Percentiles rank a stretch among this genome's conserved stretches.
phyloP scores from a whole-genome alignment of 2,888 invertebrate genomes.

The Melitaea athalia region DNA sequence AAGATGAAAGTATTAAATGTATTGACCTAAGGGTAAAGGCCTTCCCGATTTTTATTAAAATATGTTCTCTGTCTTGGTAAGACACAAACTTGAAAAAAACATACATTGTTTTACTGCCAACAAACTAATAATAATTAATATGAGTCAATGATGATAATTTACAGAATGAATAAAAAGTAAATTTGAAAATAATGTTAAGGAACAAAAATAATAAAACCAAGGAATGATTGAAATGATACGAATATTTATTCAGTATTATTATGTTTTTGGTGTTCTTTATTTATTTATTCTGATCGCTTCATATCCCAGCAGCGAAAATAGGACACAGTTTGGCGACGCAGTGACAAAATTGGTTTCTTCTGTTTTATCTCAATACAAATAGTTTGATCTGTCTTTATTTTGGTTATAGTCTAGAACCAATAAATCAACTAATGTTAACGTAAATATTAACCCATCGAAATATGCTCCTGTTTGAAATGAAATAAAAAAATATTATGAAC shows the following conservation, averaged over 20 bases:
- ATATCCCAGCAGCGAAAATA: conserved; percentile 23
- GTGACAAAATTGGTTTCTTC: conserved; percentile 24
- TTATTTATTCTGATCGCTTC: conserved; percentile 27
- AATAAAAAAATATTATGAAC: background rate
- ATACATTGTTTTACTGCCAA: background rate
- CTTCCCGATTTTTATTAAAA: background rate
- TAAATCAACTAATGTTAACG: conserved; percentile 3
- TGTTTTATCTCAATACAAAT: conserved; percentile 24
- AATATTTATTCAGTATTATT: conserved; percentile 11
- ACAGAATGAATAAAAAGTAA: no score
- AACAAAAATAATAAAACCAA: background rate
- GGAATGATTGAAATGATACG: background rate
- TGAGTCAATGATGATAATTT: no score
- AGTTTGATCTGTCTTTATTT: conserved; percentile 16
- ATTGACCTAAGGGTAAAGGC: background rate
- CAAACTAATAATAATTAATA: background rate
- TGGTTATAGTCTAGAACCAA: conserved; percentile 8
- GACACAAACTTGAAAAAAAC: background rate
- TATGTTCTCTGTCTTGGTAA: background rate
- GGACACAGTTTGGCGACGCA: conserved; percentile 9
- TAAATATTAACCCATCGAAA: background rate
- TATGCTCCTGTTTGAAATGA: background rate
- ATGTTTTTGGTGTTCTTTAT: conserved; percentile 12
- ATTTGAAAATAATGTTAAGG: no score
- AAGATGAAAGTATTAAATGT: background rate